These are phyloP conservation scores for Notiomystis cincta DNA, from an alignment of 2,113 vertebrate species.

Conservation along the genomic window DNA sequence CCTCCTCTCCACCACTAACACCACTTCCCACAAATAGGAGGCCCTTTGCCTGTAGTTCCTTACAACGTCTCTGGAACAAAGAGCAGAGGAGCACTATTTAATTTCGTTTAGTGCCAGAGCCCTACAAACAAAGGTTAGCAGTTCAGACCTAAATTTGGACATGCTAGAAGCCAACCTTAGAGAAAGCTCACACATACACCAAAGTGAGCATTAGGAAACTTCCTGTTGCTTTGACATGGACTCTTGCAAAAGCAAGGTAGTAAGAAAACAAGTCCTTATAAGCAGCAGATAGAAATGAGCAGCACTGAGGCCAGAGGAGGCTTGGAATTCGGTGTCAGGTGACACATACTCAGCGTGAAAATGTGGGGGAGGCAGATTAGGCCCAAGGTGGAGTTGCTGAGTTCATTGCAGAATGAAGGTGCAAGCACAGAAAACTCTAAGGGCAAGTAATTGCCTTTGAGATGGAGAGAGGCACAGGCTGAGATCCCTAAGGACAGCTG, in stretches of 20 bases:
- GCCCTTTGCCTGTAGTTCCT: conserved; percentile 82
- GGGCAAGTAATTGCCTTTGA: not conserved
- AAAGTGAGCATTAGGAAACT: not conserved
- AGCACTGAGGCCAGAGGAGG: not conserved
- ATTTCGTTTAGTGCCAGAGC: not conserved
- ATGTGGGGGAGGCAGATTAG: not conserved
- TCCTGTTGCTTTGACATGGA: not conserved
- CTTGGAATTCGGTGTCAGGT: not conserved
- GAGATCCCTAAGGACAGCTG: not conserved
- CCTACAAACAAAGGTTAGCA: not conserved
- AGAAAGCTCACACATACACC: not conserved
- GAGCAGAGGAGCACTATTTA: not conserved
- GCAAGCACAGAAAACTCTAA: not conserved
- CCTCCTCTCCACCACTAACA: conserved; percentile 95
- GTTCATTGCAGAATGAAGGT: not conserved
- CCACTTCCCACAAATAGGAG: conserved; percentile 95
- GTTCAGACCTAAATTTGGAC: not conserved
- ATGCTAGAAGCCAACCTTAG: not conserved
- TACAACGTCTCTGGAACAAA: conserved; percentile 85
- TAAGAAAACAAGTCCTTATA: not conserved
- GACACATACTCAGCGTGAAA: not conserved
- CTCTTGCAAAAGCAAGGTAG: not conserved
- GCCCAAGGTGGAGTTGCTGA: not conserved
- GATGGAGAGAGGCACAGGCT: not conserved
- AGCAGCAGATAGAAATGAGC: not conserved